These are phyloP conservation scores for Actinernus sp. DNA, from an alignment of 92 coral and sea anemone genomes.

Conservation along the genomic window DNA sequence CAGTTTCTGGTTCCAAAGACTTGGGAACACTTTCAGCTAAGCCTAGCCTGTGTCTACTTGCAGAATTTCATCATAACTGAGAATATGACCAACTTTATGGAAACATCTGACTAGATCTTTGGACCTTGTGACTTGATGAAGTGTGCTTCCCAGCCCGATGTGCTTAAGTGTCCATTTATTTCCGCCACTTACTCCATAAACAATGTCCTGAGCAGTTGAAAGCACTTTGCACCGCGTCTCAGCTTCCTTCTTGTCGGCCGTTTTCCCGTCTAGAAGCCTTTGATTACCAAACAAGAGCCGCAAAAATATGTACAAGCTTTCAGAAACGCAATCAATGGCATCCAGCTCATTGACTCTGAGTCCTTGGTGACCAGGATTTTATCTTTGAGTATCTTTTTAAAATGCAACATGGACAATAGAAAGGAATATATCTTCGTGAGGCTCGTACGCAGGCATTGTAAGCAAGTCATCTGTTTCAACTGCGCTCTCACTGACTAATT, in stretches of 20 bases:
- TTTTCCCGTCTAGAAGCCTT: conserved; percentile 3
- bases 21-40: conserved; percentile 34
- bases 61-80: conserved; percentile 59
- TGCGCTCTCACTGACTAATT: conserved; percentile 11
- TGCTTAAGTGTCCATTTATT: conserved; percentile 73
- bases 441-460: conserved; percentile 25
- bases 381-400: conserved; percentile 37
- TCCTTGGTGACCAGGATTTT: conserved; percentile 27
- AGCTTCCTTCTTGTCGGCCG: conserved; percentile 29
- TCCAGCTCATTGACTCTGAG: conserved; percentile 31
- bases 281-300: conserved; percentile 53
- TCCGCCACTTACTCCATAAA: conserved; percentile 49
- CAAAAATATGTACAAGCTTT: conserved; percentile 56
- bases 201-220: conserved; percentile 46
- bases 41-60: conserved; percentile 54
- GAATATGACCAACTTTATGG: conserved; percentile 56
- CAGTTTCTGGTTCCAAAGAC: conserved; percentile 23
- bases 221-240: conserved; percentile 43
- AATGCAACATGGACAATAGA: conserved; percentile 60
- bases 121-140: conserved; percentile 65
- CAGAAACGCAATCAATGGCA: conserved; percentile 40
- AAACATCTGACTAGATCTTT: conserved; percentile 58
- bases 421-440: conserved; percentile 33
- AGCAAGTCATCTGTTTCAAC: conserved; percentile 5
- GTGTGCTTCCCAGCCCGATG: conserved; percentile 61